Evolutionary conservation across 1,140 invertebrate genomes (phyloP).

Genomic region (Cotesia typhae): DNA sequence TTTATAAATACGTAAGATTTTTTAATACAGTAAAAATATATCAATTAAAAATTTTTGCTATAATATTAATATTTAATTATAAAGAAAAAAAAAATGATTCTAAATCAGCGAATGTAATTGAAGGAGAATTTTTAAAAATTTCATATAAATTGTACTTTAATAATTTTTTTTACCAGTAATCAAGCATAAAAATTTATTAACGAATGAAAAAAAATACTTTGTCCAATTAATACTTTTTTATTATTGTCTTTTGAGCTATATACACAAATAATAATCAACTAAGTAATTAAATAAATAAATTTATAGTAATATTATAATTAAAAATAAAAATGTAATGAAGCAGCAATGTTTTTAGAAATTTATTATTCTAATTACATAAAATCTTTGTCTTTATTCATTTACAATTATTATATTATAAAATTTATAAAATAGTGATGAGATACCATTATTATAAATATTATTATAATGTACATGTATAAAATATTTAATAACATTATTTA

Average conservation of each 20-base stretch:
- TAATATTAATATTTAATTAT: too few species aligned
- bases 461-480: conserved; percentile 36
- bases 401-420: conserved; percentile 26
- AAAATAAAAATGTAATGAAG: conserved; percentile 5
- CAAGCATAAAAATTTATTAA: conserved; percentile 6
- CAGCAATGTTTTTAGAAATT: background rate
- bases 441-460: conserved; percentile 32
- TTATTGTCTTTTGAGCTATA: conserved; percentile 1
- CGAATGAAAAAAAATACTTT: background rate
- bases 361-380: conserved; percentile 13
- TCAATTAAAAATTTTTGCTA: background rate
- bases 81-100: too few species aligned
- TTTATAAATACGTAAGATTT: conserved; percentile 3
- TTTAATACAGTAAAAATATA: background rate
- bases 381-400: conserved; percentile 27
- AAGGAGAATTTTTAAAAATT: background rate
- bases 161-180: background rate
- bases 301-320: conserved; percentile 22
- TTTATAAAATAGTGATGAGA: conserved; percentile 32
- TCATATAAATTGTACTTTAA: conserved; percentile 1
- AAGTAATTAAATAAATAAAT: background rate
- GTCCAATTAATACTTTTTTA: conserved; percentile 6
- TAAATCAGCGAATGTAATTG: too few species aligned
- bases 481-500: conserved; percentile 35
- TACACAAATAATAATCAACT: background rate